These are phyloP conservation scores for Zenarchopterus dispar DNA, from an alignment of 2,797 vertebrate species.

Conservation along the genomic window DNA sequence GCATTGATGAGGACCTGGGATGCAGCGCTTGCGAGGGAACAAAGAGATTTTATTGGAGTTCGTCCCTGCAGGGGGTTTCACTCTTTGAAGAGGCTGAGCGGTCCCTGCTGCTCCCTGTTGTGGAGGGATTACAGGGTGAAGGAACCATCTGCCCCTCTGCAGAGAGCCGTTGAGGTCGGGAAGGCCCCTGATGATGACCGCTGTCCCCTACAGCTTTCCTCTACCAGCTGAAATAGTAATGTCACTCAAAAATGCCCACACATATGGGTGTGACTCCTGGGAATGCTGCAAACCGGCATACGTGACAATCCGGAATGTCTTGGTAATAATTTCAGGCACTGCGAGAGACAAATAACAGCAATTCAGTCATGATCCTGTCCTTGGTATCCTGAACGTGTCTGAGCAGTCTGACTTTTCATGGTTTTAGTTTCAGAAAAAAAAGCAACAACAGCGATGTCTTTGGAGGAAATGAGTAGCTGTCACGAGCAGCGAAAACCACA, in stretches of 20 bases:
- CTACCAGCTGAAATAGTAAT: conserved; percentile 8
- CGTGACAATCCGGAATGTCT: background rate
- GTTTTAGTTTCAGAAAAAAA: conserved; percentile 32
- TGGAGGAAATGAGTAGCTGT: conserved; percentile 47
- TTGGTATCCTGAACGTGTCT: conserved; percentile 17
- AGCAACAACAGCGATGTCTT: conserved; percentile 44
- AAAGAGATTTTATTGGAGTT: conserved; percentile 77
- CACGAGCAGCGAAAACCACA: conserved; percentile 16
- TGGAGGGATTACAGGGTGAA: conserved; percentile 69
- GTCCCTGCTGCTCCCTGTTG: conserved; percentile 57
- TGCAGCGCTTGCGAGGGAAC: conserved; percentile 61
- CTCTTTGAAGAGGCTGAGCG: conserved; percentile 58
- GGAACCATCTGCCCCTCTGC: conserved; percentile 52
- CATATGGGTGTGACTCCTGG: background rate
- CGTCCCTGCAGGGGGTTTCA: conserved; percentile 66
- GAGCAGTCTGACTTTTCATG: conserved; percentile 4
- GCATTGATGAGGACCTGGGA: conserved; percentile 66
- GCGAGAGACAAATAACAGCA: background rate
- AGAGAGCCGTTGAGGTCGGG: conserved; percentile 61
- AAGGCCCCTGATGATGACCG: conserved; percentile 40
- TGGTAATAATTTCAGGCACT: conserved; percentile 4
- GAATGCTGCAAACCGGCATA: background rate
- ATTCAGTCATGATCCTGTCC: conserved; percentile 3
- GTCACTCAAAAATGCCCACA: conserved; percentile 1
- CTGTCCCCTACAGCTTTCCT: conserved; percentile 48